Evolutionary conservation across 2,113 vertebrate genomes (phyloP), one percentile per base, ranked within the genome.

Genomic region (Xenopus borealis): DNA sequence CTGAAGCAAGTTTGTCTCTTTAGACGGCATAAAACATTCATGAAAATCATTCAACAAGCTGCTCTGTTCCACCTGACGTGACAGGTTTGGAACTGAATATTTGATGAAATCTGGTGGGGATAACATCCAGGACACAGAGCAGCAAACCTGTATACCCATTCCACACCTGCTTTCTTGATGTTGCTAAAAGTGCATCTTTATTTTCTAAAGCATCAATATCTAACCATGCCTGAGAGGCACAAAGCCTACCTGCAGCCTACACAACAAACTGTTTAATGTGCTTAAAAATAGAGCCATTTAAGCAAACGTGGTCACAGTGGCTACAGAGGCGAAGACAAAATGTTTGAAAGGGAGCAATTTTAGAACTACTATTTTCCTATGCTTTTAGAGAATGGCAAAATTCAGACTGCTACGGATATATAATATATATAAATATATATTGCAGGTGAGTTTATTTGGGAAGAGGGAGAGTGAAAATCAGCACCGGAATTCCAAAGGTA

Each of bases 1-100:
- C 69, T 71, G 62, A 10, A 71, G 75, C 67, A 30, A 71, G 44
- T 59, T 65, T 65, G 50, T 71, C 59, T 77, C 59, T 77, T 71
- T 77, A 58, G 75, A 71, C 14, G 61, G 27, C 68, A 78, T 76
- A 33, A 76, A 76, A 76, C 57, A 71, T 78, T 71, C 58, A 78
- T 71, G 23, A 52, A 68, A 18, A 20, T 12, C 46, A 0, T 0
- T 19, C 67, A 55, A 70, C 44, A 12, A n/a, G 10, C 11, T 33
- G 0, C 69, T 12, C 66, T 55, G 19, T 7, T 62, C 70, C 52
- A 57, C 27, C 59, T 12, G 17, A 66, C 2, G 19, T 13, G 65
- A 76, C 50, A 80, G 0, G 50, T 33, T 12, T 59, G 55, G 19
- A 5, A 66, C 16, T 3, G 17, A 70, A 2, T 23, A 72, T 59